Conservation (phyloP, 2,113 vertebrate genomes). For the Dicaeum eximium region DNA sequence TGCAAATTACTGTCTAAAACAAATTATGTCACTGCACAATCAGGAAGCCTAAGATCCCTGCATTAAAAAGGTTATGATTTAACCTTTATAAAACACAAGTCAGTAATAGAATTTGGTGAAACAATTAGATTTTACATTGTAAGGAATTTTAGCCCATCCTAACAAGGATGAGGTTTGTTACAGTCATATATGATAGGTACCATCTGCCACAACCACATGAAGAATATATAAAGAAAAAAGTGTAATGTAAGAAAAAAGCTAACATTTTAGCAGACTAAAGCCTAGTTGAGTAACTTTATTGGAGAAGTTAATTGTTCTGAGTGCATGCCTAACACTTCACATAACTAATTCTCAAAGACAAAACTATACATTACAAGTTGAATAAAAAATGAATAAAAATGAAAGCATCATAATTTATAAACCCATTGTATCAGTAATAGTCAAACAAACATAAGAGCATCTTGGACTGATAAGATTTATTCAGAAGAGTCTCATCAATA, state of each 20-base stretch:
- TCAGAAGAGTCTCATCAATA: background rate
- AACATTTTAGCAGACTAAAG: background rate
- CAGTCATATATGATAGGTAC: background rate
- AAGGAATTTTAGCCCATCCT: background rate
- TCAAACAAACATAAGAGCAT: background rate
- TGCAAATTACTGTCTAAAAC: background rate
- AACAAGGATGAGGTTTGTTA: background rate
- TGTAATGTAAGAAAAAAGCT: background rate
- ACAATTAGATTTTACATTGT: background rate
- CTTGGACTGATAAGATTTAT: background rate
- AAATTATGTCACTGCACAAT: background rate
- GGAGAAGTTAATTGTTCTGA: background rate
- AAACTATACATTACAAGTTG: background rate
- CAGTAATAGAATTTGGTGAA: background rate
- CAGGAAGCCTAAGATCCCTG: background rate
- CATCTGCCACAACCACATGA: background rate
- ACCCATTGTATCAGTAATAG: background rate
- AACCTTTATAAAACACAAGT: background rate
- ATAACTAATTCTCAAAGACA: background rate
- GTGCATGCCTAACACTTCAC: background rate
- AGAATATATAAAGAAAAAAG: background rate
- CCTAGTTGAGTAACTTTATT: background rate
- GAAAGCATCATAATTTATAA: background rate
- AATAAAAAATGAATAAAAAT: background rate
- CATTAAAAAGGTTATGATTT: background rate